phyloP scores from a whole-genome alignment of 2,113 vertebrate species.

The Mungos mungo region DNA sequence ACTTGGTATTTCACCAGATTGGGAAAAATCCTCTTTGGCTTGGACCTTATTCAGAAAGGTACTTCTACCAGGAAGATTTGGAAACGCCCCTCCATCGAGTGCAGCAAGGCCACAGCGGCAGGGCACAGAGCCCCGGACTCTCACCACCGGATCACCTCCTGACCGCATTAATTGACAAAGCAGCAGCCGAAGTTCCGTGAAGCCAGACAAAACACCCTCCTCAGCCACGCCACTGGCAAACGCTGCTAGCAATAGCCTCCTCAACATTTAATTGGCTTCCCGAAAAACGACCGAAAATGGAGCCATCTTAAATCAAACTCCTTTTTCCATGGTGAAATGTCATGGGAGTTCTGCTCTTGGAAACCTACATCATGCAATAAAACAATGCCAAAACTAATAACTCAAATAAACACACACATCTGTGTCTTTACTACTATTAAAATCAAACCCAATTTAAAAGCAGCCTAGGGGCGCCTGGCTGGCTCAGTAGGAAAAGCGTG shows the following conservation, averaged over 20 bases:
- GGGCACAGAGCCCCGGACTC: background rate
- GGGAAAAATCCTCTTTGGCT: background rate
- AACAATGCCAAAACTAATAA: background rate
- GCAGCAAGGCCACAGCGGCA: background rate
- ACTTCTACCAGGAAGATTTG: background rate
- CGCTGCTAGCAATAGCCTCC: fast-evolving
- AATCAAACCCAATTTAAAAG: conserved; percentile 6
- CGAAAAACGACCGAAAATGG: background rate
- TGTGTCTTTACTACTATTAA: background rate
- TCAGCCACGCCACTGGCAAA: background rate
- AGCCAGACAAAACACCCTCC: background rate
- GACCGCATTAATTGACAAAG: no score
- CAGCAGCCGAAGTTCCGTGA: background rate
- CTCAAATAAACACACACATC: background rate
- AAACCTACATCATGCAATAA: background rate
- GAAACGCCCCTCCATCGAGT: background rate
- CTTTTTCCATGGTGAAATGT: background rate
- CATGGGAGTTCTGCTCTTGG: background rate
- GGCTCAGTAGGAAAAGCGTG: background rate
- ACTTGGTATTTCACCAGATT: background rate
- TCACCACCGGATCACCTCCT: background rate
- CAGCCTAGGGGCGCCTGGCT: background rate
- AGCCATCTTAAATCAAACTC: background rate
- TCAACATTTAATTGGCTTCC: background rate
- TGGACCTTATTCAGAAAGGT: background rate